phyloP scores from a whole-genome alignment of 2,888 invertebrate genomes.

The Thymelicus lineola region DNA sequence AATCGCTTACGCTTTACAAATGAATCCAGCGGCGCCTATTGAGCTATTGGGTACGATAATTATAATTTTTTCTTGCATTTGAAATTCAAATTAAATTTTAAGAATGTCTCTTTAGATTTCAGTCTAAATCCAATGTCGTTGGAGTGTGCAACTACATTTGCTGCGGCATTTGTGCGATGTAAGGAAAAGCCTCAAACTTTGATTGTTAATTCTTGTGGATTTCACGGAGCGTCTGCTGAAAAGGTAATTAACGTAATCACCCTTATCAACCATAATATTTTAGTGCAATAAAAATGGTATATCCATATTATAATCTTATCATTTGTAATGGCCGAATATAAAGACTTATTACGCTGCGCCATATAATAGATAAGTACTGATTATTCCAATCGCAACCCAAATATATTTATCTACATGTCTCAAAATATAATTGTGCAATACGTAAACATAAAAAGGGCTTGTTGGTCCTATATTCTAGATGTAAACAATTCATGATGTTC shows the following conservation, averaged over 20 bases:
- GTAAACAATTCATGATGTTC: no score
- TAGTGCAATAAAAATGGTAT: conserved; percentile 1
- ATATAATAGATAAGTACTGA: no score
- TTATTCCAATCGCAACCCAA: no score
- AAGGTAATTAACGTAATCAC: conserved; percentile 55
- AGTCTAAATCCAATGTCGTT: conserved; percentile 86
- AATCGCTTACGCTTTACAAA: conserved; percentile 80
- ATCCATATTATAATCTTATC: conserved; percentile 8
- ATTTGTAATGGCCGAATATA: conserved; percentile 2
- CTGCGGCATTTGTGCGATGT: conserved; percentile 84
- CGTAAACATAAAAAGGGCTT: no score
- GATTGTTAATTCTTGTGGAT: conserved; percentile 83
- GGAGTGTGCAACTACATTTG: conserved; percentile 84
- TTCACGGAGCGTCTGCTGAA: conserved; percentile 80
- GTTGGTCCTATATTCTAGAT: no score
- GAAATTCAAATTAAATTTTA: not conserved
- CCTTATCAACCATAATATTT: conserved; percentile 5
- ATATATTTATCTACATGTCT: no score
- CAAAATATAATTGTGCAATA: no score
- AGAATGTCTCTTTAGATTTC: conserved; percentile 64
- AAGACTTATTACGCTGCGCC: not conserved
- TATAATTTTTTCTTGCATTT: not conserved
- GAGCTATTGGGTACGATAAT: conserved; percentile 66
- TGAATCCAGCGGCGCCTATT: conserved; percentile 77
- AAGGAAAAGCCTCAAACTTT: conserved; percentile 82